Conservation (phyloP, 2,797 vertebrate species). For the Ctenopoma multispine region DNA sequence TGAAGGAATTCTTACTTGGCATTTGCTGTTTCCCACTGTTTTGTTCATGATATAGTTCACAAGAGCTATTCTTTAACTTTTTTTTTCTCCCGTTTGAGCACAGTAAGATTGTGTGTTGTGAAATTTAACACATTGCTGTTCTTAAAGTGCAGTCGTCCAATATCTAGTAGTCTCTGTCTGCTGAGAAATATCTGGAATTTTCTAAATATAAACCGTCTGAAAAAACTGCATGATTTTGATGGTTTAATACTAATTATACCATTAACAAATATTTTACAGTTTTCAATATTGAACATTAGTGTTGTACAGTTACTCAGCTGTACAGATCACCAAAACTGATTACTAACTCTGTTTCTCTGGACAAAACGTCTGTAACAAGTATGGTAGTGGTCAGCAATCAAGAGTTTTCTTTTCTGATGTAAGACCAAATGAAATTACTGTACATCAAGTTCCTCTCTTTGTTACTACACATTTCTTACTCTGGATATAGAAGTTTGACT, state of each 20-base stretch:
- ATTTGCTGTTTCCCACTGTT: constrained; percentile 12
- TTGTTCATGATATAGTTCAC: not conserved
- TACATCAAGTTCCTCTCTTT: not conserved
- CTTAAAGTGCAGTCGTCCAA: not conserved
- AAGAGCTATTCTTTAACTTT: not conserved
- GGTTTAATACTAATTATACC: not conserved
- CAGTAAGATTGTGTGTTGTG: not conserved
- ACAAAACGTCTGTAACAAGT: not conserved
- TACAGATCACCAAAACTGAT: no score
- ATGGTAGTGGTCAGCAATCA: not conserved
- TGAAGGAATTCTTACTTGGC: constrained; percentile 45
- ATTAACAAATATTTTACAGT: not conserved
- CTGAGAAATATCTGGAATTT: constrained; percentile 3
- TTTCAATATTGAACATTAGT: not conserved
- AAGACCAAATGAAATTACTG: not conserved
- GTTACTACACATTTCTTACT: not conserved
- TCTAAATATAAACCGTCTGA: not conserved
- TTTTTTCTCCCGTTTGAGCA: constrained; percentile 8
- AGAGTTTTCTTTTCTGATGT: not conserved
- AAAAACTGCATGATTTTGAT: not conserved
- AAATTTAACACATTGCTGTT: constrained; percentile 2
- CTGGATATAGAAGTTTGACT: constrained; percentile 22
- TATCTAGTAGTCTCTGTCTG: not conserved
- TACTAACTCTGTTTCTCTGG: not conserved
- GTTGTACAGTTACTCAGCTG: no score